Base-by-base conservation (phyloP, 1,140 invertebrate species). In the Rhizoglyphus robini region DNA sequence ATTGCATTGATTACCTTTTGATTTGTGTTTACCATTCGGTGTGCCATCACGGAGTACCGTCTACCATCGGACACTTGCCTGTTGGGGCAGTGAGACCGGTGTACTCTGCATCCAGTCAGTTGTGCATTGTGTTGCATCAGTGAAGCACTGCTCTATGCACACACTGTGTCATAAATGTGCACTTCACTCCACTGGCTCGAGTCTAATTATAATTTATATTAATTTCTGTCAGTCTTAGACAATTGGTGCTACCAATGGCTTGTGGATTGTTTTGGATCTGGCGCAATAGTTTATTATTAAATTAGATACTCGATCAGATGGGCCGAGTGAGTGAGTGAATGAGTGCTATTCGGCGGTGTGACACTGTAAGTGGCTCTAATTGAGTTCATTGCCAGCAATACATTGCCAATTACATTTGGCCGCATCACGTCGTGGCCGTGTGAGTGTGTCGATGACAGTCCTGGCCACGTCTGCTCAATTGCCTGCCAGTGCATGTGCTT, bases 251-350 rank as follows among this genome's bases (percentile, higher is more conserved):
- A 41, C 8, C 36, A 18, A 11, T 41, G 36, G 31, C 8, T 54
- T 54, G 51, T 54, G 36, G 31, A 54, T 54, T 54, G 51, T 54
- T 54, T 54, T 54, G 15, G 15, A 32, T 54, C 51, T 54, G 51
- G 31, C 31, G 51, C 51, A 54, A 54, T 54, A 20, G 20, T 20
- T 54, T 54, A 54, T 54, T 54, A 54, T 54, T 54, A 54, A 54
- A 54, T 54, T 54, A 54, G 20, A 5, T 32, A 8, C 20, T 54
- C 36, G 36, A 41, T 41, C n/a, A n/a, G 36, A 41, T 41, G 18
- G 36, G 18, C 36, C 36, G 36, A 41, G 18, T 41, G 8, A 41
- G 36, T 41, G 36, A 41, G 18, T 41, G 36, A 41, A 41, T 8
- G 36, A 41, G 36, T 18, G 36, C 36, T 18, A 41, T 41, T 41